Conservation (phyloP, 2,888 invertebrate species). For the Silvanus unidentatus region DNA sequence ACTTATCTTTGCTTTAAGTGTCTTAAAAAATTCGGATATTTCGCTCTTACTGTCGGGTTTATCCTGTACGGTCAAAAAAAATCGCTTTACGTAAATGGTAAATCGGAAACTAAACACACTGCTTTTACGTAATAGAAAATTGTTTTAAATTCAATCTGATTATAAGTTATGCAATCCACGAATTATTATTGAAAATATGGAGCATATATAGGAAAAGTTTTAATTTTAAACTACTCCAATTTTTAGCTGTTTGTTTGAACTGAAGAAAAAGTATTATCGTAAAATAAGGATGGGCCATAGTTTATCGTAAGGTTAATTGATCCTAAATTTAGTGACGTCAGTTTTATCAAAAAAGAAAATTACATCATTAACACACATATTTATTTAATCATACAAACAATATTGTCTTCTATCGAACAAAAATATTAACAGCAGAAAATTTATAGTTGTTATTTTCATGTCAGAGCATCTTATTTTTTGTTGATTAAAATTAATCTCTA, state of each 20-base stretch:
- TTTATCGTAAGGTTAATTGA: conserved; percentile 6
- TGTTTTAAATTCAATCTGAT: too few relatives aligned
- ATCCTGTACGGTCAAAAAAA: too few relatives aligned
- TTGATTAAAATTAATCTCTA: too few relatives aligned
- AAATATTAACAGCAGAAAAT: background rate
- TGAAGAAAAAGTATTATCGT: background rate
- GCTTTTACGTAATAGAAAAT: background rate
- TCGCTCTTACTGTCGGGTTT: too few relatives aligned
- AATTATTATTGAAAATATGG: background rate
- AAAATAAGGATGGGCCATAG: background rate
- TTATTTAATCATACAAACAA: conserved; percentile 3
- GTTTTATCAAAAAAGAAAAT: conserved; percentile 3
- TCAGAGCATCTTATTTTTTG: too few relatives aligned
- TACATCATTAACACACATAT: conserved; percentile 5
- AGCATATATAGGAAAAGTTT: too few relatives aligned
- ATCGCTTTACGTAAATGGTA: too few relatives aligned
- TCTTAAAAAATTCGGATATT: too few relatives aligned
- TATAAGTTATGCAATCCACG: background rate
- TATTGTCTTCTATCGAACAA: conserved; percentile 1
- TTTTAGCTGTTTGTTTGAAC: background rate
- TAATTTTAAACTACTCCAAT: background rate
- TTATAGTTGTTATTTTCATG: conserved; percentile 1
- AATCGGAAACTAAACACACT: background rate
- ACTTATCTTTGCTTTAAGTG: too few relatives aligned
- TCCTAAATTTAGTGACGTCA: conserved; percentile 2